Base-by-base conservation (phyloP, 2,113 vertebrate species). In the Chloebia gouldiae region DNA sequence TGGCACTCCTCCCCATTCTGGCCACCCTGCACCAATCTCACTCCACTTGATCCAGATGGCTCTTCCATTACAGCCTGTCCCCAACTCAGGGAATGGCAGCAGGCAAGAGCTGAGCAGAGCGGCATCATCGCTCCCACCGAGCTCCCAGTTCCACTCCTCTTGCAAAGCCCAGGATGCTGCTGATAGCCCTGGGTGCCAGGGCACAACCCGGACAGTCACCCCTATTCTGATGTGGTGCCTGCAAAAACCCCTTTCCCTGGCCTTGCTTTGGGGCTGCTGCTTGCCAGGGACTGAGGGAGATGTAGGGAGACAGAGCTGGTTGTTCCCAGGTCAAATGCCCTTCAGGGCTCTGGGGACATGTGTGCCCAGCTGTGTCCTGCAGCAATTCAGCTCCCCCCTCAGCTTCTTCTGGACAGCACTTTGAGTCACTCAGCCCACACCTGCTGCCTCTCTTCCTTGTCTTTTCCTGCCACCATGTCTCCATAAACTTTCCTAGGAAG, bases 51-150 rank as follows among this genome's bases (percentile, higher is more conserved):
- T 42, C 31, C 47, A 9, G 11, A 9, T 27, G 42, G 15, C 25
- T 54, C 49, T 25, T 42, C 14, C 31, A 10, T 61, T 54, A 1
- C 10, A 28, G 14, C 44, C 28, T 37, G 13, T 40, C 3, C 42
- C 21, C 39, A 19, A 3, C 31, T 35, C 2, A 1, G 49, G 39
- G n/a, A 27, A 42, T 27, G 42, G 35, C 31, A 31, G 7, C 31
- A 64, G 31, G 6, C 0, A 0, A 59, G 27, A 23, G 33, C 33
- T 51, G 60, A 44, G 51, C 54, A 76, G 27, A 49, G 27, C 33
- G 3, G 25, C n/a, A 37, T 9, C 14, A 0, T 22, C 0, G 2
- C 24, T 53, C 9, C 49, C 39, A 12, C 9, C 33, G 39, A 9
- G 44, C 25, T 65, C 49, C 35, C 40, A 35, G 4, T 39, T 33